A percentile compares a stretch with the other conserved stretches of the same genome.
Conservation (phyloP, 2,113 vertebrate genomes). For the Toxostoma redivivum region DNA sequence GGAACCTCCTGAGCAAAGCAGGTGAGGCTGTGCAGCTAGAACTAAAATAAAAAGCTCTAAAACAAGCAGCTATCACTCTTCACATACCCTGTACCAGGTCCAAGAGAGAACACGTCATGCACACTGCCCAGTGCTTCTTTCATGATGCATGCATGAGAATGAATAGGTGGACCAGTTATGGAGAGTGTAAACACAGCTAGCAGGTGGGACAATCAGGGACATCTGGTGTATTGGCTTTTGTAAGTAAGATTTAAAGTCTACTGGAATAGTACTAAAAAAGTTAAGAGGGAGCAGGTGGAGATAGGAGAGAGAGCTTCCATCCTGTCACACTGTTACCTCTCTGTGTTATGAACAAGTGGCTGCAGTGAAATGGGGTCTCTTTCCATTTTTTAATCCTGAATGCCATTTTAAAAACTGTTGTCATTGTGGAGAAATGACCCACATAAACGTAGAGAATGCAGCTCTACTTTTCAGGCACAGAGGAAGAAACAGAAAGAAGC, state of each 20-base stretch:
- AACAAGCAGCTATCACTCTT: neutral
- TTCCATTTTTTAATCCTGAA: neutral
- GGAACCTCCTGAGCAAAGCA: neutral
- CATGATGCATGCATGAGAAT: neutral
- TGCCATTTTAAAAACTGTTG: neutral
- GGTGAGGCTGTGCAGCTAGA: neutral
- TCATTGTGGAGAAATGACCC: neutral
- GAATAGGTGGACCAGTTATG: neutral
- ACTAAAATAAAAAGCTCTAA: neutral
- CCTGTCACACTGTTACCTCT: neutral
- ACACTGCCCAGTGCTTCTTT: neutral
- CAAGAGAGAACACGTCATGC: neutral
- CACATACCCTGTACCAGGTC: rapidly evolving
- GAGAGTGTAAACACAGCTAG: neutral
- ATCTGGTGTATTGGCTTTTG: neutral
- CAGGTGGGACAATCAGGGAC: neutral
- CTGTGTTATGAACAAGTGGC: neutral
- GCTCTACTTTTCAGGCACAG: neutral
- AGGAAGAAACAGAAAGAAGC: neutral
- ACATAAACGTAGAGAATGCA: neutral
- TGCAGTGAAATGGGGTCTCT: neutral
- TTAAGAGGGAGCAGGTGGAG: neutral
- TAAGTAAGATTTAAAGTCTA: neutral
- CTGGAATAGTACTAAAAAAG: neutral
- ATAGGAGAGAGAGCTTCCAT: neutral